These are phyloP conservation scores for Actinemys pallida DNA, from an alignment of 2,113 vertebrate species.

Conservation along the genomic window DNA sequence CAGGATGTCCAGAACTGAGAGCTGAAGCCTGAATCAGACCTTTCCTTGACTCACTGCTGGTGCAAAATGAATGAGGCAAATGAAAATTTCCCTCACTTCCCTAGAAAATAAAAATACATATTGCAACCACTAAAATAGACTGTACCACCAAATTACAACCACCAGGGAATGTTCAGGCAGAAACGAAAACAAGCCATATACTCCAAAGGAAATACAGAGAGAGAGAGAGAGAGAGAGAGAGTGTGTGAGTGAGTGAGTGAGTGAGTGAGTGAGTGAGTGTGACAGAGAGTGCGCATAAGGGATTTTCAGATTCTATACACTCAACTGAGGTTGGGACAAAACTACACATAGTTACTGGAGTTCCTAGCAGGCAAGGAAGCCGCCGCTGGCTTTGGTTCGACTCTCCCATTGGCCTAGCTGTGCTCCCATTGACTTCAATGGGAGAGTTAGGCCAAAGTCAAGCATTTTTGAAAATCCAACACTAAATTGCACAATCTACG, in stretches of 20 bases:
- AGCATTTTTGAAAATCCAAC: accelerated
- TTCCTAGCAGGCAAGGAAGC: neutral
- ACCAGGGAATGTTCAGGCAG: neutral
- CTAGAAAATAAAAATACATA: neutral
- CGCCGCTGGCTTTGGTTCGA: neutral
- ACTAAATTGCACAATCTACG: accelerated
- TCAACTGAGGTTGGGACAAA: neutral
- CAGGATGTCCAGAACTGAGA: neutral
- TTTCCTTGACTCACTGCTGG: neutral
- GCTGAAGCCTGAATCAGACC: neutral
- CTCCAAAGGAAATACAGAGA: neutral
- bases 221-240: neutral
- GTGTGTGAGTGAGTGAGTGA: too few species aligned
- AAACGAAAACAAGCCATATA: neutral
- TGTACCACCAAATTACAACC: neutral
- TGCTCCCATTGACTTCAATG: neutral
- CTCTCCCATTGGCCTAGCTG: neutral
- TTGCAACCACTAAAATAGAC: neutral
- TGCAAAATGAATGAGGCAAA: neutral
- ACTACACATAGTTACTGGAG: neutral
- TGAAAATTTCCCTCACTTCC: neutral
- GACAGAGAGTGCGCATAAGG: neutral
- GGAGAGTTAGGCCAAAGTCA: neutral
- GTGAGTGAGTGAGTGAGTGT: neutral
- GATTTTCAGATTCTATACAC: neutral